Evolutionary conservation across 2,888 invertebrate species (phyloP).

Genomic region (Drosophila fulvimacula): DNA sequence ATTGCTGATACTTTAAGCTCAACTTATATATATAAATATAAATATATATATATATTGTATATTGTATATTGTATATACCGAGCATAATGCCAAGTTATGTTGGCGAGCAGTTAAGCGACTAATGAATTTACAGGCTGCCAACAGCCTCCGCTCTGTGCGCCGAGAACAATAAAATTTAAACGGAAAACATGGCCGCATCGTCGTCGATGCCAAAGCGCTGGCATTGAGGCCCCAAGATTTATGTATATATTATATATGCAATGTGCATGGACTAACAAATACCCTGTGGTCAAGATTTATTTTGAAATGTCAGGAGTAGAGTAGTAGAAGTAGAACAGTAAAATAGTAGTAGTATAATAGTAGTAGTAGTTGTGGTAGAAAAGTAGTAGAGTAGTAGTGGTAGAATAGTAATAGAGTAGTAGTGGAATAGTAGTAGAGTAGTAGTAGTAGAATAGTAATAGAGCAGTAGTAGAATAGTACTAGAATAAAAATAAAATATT

Average conservation of each 20-base stretch:
- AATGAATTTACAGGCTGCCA: conserved; percentile 56
- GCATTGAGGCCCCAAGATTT: conserved; percentile 14
- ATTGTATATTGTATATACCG: not conserved
- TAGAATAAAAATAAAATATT: not conserved
- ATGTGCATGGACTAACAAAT: not conserved
- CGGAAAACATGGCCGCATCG: conserved; percentile 66
- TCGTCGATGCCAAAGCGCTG: conserved; percentile 35
- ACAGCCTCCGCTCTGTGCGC: conserved; percentile 52
- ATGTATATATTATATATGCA: not conserved
- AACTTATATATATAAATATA: not conserved
- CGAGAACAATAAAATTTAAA: conserved; percentile 77
- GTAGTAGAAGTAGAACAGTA: not conserved
- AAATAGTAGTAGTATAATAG: not conserved
- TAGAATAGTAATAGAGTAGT: not conserved
- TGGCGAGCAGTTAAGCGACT: conserved; percentile 41
- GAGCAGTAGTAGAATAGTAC: not conserved
- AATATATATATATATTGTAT: not conserved
- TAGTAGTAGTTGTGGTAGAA: no score
- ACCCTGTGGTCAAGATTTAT: conserved; percentile 1
- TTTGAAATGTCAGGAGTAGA: not conserved
- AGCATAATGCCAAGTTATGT: conserved; percentile 39
- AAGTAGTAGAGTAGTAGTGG: not conserved
- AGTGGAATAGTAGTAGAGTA: not conserved
- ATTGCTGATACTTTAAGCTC: conserved; percentile 11
- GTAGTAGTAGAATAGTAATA: not conserved